Conservation (phyloP, 2,113 vertebrate genomes). For the Helogale parvula region DNA sequence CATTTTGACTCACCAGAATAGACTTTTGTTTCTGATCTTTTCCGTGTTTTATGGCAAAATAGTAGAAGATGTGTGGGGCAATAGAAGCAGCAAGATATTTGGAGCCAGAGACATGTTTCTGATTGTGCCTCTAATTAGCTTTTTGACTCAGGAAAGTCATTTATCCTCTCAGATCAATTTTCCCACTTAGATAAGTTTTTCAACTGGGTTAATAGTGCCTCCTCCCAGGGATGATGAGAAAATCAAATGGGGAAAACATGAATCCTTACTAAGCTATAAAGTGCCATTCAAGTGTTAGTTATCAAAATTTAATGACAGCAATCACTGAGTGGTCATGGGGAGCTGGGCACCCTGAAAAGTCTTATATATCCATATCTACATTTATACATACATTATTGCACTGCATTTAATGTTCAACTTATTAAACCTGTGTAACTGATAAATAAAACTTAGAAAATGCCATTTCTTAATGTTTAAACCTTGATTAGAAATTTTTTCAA, state of each 20-base stretch:
- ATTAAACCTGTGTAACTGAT: background rate
- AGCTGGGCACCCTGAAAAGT: background rate
- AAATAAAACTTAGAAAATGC: background rate
- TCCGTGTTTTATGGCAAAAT: background rate
- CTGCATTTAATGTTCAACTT: background rate
- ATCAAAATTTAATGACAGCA: background rate
- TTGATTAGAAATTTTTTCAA: background rate
- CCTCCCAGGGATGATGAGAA: background rate
- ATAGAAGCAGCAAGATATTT: background rate
- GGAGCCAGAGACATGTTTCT: background rate
- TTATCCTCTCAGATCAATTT: constrained; percentile 3
- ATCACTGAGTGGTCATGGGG: background rate
- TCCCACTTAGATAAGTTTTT: constrained; percentile 41
- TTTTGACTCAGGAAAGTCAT: constrained; percentile 19
- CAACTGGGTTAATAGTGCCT: background rate
- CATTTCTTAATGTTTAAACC: background rate
- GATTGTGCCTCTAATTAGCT: background rate
- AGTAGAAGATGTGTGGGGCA: background rate
- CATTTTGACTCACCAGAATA: background rate
- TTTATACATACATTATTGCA: background rate
- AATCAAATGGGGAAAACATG: background rate
- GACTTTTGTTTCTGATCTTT: background rate
- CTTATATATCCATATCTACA: background rate
- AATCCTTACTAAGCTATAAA: background rate
- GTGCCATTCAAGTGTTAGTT: background rate